phyloP scores from a whole-genome alignment of 2,113 vertebrate species.

The Sinocyclocheilus rhinocerous region DNA sequence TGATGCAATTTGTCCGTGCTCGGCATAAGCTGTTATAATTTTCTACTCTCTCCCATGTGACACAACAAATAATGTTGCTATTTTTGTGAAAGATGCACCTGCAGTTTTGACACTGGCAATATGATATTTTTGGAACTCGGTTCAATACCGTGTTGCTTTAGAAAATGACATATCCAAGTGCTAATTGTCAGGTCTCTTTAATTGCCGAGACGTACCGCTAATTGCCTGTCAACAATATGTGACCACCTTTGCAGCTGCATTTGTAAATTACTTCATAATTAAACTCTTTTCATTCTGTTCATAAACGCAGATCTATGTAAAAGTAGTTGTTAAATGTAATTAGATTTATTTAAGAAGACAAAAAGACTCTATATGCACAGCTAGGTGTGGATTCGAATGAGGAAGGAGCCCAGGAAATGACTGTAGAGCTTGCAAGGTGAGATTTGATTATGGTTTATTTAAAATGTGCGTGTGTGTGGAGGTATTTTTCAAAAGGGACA shows the following conservation, averaged over 20 bases:
- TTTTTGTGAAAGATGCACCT: neutral
- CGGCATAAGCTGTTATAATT: conserved; percentile 5
- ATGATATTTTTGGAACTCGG: neutral
- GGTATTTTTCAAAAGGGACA: conserved; percentile 54
- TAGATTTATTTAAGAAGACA: conserved; percentile 38
- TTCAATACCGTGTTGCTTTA: neutral
- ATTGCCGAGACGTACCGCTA: neutral
- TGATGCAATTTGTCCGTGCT: neutral
- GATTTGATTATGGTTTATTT: conserved; percentile 60
- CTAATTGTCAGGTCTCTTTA: conserved; percentile 23
- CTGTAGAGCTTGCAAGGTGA: conserved; percentile 45
- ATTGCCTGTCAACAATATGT: conserved; percentile 30
- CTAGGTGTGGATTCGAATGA: neutral
- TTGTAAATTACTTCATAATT: conserved; percentile 16
- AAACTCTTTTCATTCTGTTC: neutral
- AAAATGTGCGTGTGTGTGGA: conserved; percentile 48
- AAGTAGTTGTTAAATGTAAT: conserved; percentile 34
- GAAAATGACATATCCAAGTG: neutral
- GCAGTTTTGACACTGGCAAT: neutral
- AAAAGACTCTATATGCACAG: conserved; percentile 20
- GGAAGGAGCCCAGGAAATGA: conserved; percentile 34
- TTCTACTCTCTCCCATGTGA: neutral
- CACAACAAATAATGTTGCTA: neutral
- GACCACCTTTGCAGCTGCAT: conserved; percentile 28
- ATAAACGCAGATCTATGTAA: conserved; percentile 19